Evolutionary conservation across 2,113 vertebrate species (phyloP).

Genomic region (Phocoena sinus): DNA sequence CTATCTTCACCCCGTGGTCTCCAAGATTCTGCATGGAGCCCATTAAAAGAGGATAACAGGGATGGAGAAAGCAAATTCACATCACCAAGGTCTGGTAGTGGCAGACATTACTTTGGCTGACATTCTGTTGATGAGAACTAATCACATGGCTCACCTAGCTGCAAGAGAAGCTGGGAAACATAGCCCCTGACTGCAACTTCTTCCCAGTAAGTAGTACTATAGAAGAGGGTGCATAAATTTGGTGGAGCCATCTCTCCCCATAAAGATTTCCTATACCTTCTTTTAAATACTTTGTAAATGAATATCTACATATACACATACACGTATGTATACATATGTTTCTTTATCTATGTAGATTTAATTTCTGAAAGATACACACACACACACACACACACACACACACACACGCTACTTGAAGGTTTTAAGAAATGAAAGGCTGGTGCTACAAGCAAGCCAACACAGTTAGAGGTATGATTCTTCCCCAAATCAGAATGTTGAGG

Average conservation of each 20-base stretch:
- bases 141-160: neutral
- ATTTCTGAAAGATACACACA: neutral
- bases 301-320: neutral
- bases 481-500: neutral
- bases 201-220: neutral
- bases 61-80: neutral
- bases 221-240: neutral
- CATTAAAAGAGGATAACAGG: neutral
- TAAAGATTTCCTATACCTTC: neutral
- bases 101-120: neutral
- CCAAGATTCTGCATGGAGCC: neutral
- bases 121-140: neutral
- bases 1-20: neutral
- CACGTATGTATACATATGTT: accelerated
- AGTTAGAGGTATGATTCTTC: neutral
- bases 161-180: neutral
- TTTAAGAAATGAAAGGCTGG: neutral
- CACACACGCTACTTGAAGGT: neutral
- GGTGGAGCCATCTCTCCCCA: neutral
- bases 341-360: neutral
- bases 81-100: neutral
- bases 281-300: neutral
- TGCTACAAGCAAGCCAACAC: neutral
- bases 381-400: neutral
- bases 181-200: neutral